A percentile compares a stretch with the other conserved stretches of the same genome.
These are phyloP conservation scores for Thumatha senex DNA, from an alignment of 2,888 invertebrate genomes.

Conservation along the genomic window DNA sequence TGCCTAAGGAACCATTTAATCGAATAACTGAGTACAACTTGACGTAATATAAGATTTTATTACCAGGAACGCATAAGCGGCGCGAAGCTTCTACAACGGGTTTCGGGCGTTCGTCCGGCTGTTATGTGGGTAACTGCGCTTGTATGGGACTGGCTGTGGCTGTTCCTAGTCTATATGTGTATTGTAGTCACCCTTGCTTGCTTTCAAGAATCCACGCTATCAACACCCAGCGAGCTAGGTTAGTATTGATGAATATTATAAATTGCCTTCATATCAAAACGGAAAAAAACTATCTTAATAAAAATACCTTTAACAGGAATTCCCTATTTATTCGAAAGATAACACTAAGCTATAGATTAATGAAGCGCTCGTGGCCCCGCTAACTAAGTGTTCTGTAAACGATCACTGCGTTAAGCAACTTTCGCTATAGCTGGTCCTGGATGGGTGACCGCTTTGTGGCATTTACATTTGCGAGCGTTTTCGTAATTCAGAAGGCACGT, in stretches of 20 bases:
- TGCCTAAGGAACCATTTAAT: background rate
- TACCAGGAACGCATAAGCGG: conserved; percentile 87
- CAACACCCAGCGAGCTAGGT: conserved; percentile 81
- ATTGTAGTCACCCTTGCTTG: conserved; percentile 85
- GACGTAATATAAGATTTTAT: background rate
- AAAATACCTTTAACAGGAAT: too few relatives aligned
- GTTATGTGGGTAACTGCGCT: conserved; percentile 88
- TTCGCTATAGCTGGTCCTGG: too few relatives aligned
- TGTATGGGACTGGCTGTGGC: conserved; percentile 87
- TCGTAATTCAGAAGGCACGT: too few relatives aligned
- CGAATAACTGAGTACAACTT: background rate
- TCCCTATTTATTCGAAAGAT: too few relatives aligned
- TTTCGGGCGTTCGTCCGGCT: conserved; percentile 87
- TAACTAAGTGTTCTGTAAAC: too few relatives aligned
- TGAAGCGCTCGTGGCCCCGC: too few relatives aligned
- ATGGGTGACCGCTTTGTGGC: too few relatives aligned
- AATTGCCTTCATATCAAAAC: too few relatives aligned
- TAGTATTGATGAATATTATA: conserved; percentile 18
- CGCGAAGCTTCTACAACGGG: conserved; percentile 87
- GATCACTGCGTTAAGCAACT: too few relatives aligned
- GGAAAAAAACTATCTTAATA: too few relatives aligned
- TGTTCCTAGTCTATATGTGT: conserved; percentile 82
- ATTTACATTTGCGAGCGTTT: too few relatives aligned
- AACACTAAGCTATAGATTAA: too few relatives aligned
- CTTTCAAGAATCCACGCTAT: conserved; percentile 87